These are phyloP conservation scores for Lipotes vexillifer DNA, from an alignment of 2,113 vertebrate species.

Conservation along the genomic window DNA sequence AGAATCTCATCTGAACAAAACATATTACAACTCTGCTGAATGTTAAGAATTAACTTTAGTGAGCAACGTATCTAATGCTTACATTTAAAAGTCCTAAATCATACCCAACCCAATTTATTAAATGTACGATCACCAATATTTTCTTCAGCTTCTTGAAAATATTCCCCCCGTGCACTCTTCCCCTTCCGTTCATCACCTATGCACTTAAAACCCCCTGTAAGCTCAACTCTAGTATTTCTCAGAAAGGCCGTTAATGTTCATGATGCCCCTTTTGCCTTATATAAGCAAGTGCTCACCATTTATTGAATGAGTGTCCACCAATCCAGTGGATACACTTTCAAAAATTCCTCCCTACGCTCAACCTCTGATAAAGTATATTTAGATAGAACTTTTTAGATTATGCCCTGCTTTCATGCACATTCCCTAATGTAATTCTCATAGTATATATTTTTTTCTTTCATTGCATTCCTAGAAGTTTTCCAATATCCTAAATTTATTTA, in stretches of 20 bases:
- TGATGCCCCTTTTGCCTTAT: neutral
- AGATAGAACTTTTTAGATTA: neutral
- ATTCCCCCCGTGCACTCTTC: neutral
- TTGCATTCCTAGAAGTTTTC: too few species aligned
- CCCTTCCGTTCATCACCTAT: neutral
- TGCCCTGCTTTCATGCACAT: neutral
- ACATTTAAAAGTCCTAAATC: neutral
- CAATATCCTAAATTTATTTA: too few species aligned
- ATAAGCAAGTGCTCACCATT: too few species aligned
- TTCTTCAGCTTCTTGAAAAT: neutral
- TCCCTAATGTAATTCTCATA: neutral
- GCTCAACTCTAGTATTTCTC: neutral
- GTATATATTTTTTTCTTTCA: too few species aligned
- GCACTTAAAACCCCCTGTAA: neutral
- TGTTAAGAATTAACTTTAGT: neutral
- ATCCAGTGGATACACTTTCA: neutral
- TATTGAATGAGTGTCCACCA: too few species aligned
- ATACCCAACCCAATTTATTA: neutral
- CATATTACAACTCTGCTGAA: neutral
- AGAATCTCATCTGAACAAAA: neutral
- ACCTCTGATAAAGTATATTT: neutral
- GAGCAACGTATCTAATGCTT: neutral
- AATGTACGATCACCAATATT: neutral
- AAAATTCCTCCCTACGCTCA: neutral
- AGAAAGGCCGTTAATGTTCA: neutral